Base-by-base conservation (phyloP, 2,797 vertebrate genomes). In the Premnoplex brunnescens region DNA sequence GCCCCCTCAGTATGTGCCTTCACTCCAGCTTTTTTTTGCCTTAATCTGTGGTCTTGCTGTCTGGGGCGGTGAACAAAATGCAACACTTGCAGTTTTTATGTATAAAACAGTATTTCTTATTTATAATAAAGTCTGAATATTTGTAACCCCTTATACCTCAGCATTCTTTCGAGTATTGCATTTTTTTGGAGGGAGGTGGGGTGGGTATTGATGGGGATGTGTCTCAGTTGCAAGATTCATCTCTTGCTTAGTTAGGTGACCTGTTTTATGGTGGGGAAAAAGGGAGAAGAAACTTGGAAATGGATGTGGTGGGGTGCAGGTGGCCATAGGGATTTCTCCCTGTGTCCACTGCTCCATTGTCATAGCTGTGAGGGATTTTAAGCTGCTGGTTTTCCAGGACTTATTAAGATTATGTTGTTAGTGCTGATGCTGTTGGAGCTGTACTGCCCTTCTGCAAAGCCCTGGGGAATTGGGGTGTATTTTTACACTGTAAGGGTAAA, bases 101-200 rank as follows among this genome's bases (percentile, higher is more conserved):
- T 99, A 98, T 98, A 98, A 98, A 98, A 98, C 99, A 99, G 99
- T 99, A 99, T 99, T 99, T 98, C 97, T 99, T 99, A 99, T 99
- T 99, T 99, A 99, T 99, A 98, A 98, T 98, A 98, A 98, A 98
- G 98, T 98, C 98, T 97, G 97, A 98, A 98, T 99, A 98, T 99
- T 98, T 98, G 98, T 99, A 98, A 98, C 98, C 98, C 97, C 96
- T 97, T 96, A 97, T 81, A 97, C 87, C 89, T 85, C 46, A 79
- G 59, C 39, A 89, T 96, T 97, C 95, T 85, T 94, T 96, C 92
- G 84, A 96, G 83, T 98, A 82, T 97, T 97, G 63, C 52, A 52
- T 58, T 63, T 60, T 32, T 58, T 66, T 37, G 2, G 10, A 46
- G 73, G 30, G 21, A 4, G 22, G 30, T 7, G 5, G 28, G 3